Conservation (phyloP, 2,797 vertebrate species). For the Characodon lateralis region DNA sequence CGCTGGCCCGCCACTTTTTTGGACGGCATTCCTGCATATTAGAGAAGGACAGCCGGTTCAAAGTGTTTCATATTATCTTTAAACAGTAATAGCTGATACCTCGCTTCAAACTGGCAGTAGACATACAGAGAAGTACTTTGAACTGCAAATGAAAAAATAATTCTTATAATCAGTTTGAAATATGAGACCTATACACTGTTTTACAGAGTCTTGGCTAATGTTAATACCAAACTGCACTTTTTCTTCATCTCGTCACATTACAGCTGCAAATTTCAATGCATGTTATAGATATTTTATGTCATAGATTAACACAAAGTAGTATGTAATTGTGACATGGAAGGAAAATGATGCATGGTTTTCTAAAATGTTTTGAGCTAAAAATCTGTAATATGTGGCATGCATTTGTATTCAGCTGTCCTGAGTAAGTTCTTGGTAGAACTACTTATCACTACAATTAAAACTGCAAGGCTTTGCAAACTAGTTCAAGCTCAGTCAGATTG, state of each 20-base stretch:
- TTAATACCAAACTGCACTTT: neutral
- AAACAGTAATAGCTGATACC: conserved; percentile 7
- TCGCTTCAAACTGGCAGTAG: conserved; percentile 13
- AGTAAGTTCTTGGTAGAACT: neutral
- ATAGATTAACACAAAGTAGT: neutral
- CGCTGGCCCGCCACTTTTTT: conserved; percentile 90
- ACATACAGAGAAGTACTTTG: conserved; percentile 2
- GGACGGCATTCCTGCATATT: conserved; percentile 89
- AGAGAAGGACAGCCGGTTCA: conserved; percentile 27
- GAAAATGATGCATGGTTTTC: neutral
- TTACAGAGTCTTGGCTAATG: neutral
- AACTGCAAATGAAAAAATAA: neutral
- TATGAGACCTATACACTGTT: neutral
- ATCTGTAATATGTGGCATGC: neutral
- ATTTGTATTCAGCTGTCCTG: neutral
- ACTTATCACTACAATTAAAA: neutral
- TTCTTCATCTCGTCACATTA: neutral
- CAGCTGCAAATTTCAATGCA: neutral
- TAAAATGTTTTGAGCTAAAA: neutral
- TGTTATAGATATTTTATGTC: neutral
- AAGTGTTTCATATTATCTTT: neutral
- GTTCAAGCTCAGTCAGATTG: neutral
- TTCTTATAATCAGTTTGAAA: neutral
- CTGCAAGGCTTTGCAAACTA: neutral
- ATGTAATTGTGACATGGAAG: neutral